Evolutionary conservation across 2,888 invertebrate species (phyloP).

Genomic region (Drosophila neutralis): DNA sequence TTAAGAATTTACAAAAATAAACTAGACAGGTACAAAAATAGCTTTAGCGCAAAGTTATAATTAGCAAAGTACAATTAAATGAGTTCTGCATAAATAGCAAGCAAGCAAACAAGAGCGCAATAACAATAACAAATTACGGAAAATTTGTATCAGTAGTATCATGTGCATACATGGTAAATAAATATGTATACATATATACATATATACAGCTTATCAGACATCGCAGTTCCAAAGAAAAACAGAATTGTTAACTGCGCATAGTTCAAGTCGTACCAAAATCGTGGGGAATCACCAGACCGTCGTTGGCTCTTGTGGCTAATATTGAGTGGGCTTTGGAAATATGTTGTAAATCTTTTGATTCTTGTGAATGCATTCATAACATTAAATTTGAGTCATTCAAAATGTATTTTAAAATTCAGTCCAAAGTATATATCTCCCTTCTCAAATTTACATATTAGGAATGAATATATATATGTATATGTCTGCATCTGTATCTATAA

Average conservation of each 20-base stretch:
- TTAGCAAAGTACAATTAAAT: conserved; percentile 12
- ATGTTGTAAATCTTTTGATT: conserved; percentile 4
- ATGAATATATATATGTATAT: neutral
- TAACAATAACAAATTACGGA: conserved; percentile 35
- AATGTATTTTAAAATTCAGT: neutral
- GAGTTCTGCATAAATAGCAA: conserved; percentile 42
- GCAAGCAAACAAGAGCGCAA: conserved; percentile 25
- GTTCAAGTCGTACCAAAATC: conserved; percentile 12
- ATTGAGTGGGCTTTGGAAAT: conserved; percentile 45
- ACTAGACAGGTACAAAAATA: conserved; percentile 38
- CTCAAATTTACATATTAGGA: neutral
- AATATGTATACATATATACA: conserved; percentile 2
- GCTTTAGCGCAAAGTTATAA: conserved; percentile 46
- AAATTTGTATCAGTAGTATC: conserved; percentile 36
- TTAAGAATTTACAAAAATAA: conserved; percentile 38
- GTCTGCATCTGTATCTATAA: no score
- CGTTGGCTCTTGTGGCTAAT: conserved; percentile 40
- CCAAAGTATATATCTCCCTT: neutral
- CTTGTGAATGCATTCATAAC: neutral
- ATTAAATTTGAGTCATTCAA: neutral
- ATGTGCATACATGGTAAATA: conserved; percentile 1
- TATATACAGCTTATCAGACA: conserved; percentile 51
- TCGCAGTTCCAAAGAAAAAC: conserved; percentile 66
- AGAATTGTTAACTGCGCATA: conserved; percentile 33
- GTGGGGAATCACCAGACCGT: conserved; percentile 59